Evolutionary conservation across 2,888 invertebrate genomes (phyloP).

Genomic region (Fragum whitleyi): DNA sequence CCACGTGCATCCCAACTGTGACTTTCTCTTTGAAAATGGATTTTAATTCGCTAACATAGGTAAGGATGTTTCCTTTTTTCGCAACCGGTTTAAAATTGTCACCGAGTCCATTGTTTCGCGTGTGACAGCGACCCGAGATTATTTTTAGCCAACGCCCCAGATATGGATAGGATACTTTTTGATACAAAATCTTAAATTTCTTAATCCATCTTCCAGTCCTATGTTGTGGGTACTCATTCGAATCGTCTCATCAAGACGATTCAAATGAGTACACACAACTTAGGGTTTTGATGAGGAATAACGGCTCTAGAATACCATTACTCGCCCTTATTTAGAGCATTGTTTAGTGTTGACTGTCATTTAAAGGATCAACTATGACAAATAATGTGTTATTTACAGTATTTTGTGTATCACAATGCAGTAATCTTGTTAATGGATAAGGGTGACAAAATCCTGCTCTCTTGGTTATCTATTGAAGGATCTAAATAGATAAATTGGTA

Average conservation of each 20-base stretch:
- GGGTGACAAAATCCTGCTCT: too few relatives aligned
- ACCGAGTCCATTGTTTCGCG: neutral
- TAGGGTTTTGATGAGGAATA: too few relatives aligned
- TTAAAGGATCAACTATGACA: neutral
- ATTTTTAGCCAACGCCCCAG: neutral
- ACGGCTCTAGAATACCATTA: too few relatives aligned
- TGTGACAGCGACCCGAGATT: conserved; percentile 8
- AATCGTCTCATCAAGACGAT: too few relatives aligned
- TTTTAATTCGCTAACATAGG: neutral
- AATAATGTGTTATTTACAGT: neutral
- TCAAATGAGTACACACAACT: too few relatives aligned
- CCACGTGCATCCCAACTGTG: neutral
- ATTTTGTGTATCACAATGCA: neutral
- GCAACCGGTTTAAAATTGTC: neutral
- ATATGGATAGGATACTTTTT: too few relatives aligned
- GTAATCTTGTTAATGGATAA: neutral
- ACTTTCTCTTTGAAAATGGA: neutral
- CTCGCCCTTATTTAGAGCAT: too few relatives aligned
- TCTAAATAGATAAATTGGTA: neutral
- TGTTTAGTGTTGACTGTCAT: conserved; percentile 16
- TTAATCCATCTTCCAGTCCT: too few relatives aligned
- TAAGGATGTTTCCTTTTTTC: neutral
- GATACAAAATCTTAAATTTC: too few relatives aligned
- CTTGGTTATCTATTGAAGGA: too few relatives aligned
- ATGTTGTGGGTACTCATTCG: too few relatives aligned